These are phyloP conservation scores for Siniperca knerii DNA, from an alignment of 2,113 vertebrate genomes.

Conservation along the genomic window DNA sequence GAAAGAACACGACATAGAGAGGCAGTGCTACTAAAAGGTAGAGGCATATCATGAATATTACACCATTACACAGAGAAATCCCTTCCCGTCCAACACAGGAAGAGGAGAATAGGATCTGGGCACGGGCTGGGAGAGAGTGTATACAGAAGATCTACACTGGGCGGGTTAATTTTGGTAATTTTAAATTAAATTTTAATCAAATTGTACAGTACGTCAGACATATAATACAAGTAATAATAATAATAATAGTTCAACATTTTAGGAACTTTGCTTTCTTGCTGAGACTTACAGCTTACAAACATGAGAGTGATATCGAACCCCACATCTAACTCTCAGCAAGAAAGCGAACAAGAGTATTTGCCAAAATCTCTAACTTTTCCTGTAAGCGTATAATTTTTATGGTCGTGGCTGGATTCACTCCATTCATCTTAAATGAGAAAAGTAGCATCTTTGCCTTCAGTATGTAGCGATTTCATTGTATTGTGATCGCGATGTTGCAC, in stretches of 20 bases:
- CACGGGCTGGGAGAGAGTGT: background rate
- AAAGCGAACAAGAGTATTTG: too few species aligned
- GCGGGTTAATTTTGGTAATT: background rate
- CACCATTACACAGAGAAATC: constrained; percentile 55
- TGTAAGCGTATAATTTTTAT: background rate
- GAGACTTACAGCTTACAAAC: background rate
- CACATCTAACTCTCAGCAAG: too few species aligned
- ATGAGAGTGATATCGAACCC: background rate
- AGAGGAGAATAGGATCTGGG: background rate
- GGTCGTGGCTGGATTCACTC: background rate
- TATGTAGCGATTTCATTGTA: too few species aligned
- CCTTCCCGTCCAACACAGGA: constrained; percentile 6
- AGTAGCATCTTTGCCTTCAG: too few species aligned
- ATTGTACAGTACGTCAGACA: background rate
- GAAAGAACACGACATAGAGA: constrained; percentile 63
- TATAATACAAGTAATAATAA: background rate
- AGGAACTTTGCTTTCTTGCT: background rate
- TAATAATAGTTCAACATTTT: too few species aligned
- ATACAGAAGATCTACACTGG: background rate
- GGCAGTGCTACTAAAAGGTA: constrained; percentile 48
- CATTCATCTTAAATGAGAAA: background rate
- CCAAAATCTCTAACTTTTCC: background rate
- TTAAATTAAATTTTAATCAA: background rate
- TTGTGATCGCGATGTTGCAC: too few species aligned
- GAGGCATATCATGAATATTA: constrained; percentile 72